Conservation (phyloP, 2,113 vertebrate species). For the Gambusia holbrooki region DNA sequence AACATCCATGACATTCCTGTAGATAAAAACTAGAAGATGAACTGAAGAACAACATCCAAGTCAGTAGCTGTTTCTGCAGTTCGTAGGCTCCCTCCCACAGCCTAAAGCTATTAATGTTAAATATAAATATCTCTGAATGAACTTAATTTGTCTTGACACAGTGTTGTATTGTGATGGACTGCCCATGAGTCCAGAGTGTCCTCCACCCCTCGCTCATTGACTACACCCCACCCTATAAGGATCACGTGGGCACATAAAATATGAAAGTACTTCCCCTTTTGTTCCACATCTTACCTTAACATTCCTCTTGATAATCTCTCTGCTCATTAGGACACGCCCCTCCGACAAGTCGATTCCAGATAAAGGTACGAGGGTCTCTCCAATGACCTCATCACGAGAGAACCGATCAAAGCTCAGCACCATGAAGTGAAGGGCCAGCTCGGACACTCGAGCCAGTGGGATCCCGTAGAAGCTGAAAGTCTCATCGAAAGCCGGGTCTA, state of each 20-base stretch:
- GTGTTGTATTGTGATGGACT: not conserved
- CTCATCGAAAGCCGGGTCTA: constrained; percentile 97
- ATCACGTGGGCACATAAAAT: not conserved
- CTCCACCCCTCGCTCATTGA: not conserved
- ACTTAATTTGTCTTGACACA: not conserved
- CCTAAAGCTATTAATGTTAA: too few relatives aligned
- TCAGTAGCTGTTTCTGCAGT: not conserved
- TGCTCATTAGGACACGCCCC: constrained; percentile 92
- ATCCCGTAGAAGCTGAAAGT: constrained; percentile 98
- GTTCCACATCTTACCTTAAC: constrained; percentile 86
- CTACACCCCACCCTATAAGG: not conserved
- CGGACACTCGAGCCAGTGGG: constrained; percentile 87
- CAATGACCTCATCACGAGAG: constrained; percentile 96
- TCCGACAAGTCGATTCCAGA: constrained; percentile 88
- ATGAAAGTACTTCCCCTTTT: not conserved
- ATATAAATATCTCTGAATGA: not conserved
- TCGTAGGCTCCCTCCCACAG: not conserved
- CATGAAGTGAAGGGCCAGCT: constrained; percentile 92
- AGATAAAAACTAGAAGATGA: not conserved
- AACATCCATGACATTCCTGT: not conserved
- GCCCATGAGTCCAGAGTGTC: not conserved
- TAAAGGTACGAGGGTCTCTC: constrained; percentile 93
- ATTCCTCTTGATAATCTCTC: constrained; percentile 95
- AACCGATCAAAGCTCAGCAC: constrained; percentile 97
- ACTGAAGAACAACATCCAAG: not conserved